phyloP scores from a whole-genome alignment of 2,888 invertebrate species.

The Dicroscelio sp. region DNA sequence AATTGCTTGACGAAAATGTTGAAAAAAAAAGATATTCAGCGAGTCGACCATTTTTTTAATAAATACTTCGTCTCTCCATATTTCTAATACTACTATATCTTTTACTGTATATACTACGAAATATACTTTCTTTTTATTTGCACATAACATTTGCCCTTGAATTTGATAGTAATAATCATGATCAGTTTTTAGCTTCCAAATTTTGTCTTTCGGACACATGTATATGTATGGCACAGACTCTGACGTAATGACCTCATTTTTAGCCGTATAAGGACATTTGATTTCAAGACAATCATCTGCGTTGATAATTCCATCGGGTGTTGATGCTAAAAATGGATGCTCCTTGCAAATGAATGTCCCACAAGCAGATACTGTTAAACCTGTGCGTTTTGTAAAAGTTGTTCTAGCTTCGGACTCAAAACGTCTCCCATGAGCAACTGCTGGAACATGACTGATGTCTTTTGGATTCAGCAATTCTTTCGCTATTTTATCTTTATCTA shows the following conservation, averaged over 20 bases:
- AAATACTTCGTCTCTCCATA: constrained; percentile 70
- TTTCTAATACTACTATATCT: constrained; percentile 46
- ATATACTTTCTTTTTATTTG: constrained; percentile 63
- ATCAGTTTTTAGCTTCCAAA: constrained; percentile 47
- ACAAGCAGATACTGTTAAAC: constrained; percentile 16
- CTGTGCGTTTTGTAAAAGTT: constrained; percentile 40
- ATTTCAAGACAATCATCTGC: constrained; percentile 67
- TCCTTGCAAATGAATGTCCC: constrained; percentile 43
- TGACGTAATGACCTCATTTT: constrained; percentile 41
- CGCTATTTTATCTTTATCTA: constrained; percentile 16
- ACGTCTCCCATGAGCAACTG: constrained; percentile 61
- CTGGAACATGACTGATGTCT: constrained; percentile 18
- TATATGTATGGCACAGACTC: constrained; percentile 69
- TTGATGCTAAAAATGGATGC: constrained; percentile 67
- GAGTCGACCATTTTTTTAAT: constrained; percentile 57
- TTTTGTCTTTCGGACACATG: constrained; percentile 28
- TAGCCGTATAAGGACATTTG: constrained; percentile 64
- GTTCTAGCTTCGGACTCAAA: constrained; percentile 56
- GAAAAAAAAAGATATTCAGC: constrained; percentile 60
- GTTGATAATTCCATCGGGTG: constrained; percentile 69
- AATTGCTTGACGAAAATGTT: constrained; percentile 54
- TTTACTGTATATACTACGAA: constrained; percentile 68
- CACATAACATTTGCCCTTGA: constrained; percentile 69
- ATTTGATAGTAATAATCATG: constrained; percentile 75
- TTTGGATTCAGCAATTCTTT: constrained; percentile 15